Evolutionary conservation across 2,113 vertebrate species (phyloP), one percentile per base, ranked within the genome.

Genomic region (Leuciscus idus): DNA sequence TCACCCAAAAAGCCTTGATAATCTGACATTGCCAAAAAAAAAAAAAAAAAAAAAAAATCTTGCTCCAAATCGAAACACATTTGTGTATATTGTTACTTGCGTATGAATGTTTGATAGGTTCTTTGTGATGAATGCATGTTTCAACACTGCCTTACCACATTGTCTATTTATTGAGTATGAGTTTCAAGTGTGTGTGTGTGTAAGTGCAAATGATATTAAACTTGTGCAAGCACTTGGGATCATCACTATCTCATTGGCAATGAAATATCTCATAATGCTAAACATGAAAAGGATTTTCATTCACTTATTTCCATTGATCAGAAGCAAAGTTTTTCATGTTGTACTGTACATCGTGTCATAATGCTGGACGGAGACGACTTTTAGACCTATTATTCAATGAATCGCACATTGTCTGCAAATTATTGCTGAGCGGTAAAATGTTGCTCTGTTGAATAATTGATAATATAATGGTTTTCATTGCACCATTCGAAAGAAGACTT

Each of bases 1-100:
- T 96, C 95, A 94, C 96, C 96, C 96, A 93, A 95, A 96, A 97
- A 96, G 95, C 96, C 97, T 97, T 98, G 96, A 96, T 96, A 89
- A 68, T 82, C 88, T 86, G 73, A 33, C 88, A 70, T 89, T 90
- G 86, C 95, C 94, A 91, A 89, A 91, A 91, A 89, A 89, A 55
- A 21, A 21, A 92, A 70, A 89, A 91, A 70, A 89, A 91, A 89
- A 89, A 55, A 21, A 21, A 92, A 73, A 90, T 80, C 36, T 81
- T 68, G 83, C 55, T 76, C 55, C 62, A 90, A 91, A 93, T 43
- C 93, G 88, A 90, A 83, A 57, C 46, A 13, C 55, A 86, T 96
- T 97, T 96, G 96, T 97, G 95, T 96, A 94, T 94, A 93, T 94
- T 93, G 92, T 96, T 92, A 92, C 61, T 92, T 94, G 91, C 96